Base-by-base conservation (phyloP, 2,888 invertebrate species). In the Helobdella robusta region DNA sequence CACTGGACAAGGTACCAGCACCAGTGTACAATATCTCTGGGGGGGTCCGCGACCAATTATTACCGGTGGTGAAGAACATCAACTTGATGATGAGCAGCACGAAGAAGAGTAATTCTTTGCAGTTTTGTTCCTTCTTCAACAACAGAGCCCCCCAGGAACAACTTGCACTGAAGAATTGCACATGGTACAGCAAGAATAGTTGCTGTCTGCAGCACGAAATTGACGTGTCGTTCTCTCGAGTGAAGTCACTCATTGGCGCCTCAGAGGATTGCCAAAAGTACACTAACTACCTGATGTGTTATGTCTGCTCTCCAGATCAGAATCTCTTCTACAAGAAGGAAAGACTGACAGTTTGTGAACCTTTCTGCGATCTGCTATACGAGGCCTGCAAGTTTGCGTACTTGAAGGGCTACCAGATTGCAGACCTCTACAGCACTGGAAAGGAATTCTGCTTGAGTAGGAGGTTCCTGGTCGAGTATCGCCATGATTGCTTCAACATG, bases 231-330 rank as follows among this genome's bases (percentile, higher is more conserved):
- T 80, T 80, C 69, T 75, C 74, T 2, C 72, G 74, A n/a, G 78
- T 80, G 50, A 79, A 79, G 68, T 77, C 79, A 0, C 70, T 79
- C 1, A 73, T 77, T 32, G 79, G 80, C 1, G 77, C 79, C 8
- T 77, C 78, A 2, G 70, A 67, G 1, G 73, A 73, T 20, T 80
- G 80, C 64, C 78, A 78, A 66, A 71, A 73, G 59, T 78, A 78
- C 68, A 73, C 78, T 3, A 80, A 80, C 71, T 78, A 76, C 67
- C 72, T 80, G 30, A 79, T 80, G 79, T 80, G 79, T 67, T 80
- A 80, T 68, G 76, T 80, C 6, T 80, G 80, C 67, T 75, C 78
- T 1, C 80, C 79, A 0, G 73, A 75, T 66, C 79, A 80, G 72
- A 75, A 77, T 68, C 66, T 70, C 4, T 78, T 77, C 70, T 79